A percentile compares a stretch with the other conserved stretches of the same genome.
Evolutionary conservation across 2,797 vertebrate species (phyloP).

Genomic region (Melanotaenia trifasciata): DNA sequence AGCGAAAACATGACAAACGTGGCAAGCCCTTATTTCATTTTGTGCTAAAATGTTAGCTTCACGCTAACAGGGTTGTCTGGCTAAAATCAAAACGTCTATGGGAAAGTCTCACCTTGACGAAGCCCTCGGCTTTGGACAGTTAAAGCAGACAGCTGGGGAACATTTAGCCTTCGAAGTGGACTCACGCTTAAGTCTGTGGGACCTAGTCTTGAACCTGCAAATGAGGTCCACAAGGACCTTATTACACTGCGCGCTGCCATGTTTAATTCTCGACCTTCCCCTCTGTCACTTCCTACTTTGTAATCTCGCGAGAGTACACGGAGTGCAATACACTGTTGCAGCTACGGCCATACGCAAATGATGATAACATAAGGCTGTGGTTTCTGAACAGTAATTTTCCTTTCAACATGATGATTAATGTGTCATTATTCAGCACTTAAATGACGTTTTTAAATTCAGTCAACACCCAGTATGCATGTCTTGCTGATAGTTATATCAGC

Average conservation of each 20-base stretch:
- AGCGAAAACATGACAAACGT: neutral
- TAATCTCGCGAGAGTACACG: constrained; percentile 44
- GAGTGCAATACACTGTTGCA: constrained; percentile 22
- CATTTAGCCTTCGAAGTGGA: constrained; percentile 27
- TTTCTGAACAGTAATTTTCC: too few species aligned
- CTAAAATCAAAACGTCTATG: neutral
- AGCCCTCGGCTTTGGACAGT: constrained; percentile 73
- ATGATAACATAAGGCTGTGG: too few species aligned
- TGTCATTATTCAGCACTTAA: neutral
- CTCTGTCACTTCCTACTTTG: constrained; percentile 46
- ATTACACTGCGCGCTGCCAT: constrained; percentile 78
- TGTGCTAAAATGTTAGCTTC: neutral
- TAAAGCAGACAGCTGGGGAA: constrained; percentile 47
- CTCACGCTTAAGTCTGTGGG: neutral
- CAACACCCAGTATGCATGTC: neutral
- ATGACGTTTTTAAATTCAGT: neutral
- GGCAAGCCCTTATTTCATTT: neutral
- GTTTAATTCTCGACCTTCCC: constrained; percentile 71
- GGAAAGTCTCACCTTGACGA: constrained; percentile 75
- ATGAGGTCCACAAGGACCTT: constrained; percentile 61
- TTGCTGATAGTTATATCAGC: too few species aligned
- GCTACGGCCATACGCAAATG: too few species aligned
- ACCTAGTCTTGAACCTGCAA: constrained; percentile 53
- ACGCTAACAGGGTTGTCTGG: neutral
- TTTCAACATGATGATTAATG: neutral